Evolutionary conservation across 2,797 vertebrate species (phyloP).

Genomic region (Leucoraja ocellata): DNA sequence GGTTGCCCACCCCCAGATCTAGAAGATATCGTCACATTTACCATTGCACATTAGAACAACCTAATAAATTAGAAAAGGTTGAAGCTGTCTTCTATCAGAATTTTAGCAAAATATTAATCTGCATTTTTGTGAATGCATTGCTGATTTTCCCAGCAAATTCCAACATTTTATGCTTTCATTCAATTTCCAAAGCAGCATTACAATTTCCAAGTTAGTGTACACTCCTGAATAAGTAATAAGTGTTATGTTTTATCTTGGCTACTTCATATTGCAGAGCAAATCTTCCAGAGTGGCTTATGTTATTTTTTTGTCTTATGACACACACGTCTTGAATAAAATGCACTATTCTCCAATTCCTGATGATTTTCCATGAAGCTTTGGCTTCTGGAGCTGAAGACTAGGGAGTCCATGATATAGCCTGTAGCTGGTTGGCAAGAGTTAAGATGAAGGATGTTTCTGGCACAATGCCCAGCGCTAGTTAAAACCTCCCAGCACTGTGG

Average conservation of each 20-base stretch:
- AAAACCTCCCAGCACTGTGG: slow-evolving; percentile 43
- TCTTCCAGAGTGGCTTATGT: neutral
- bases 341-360: neutral
- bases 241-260: neutral
- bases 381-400: neutral
- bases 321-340: neutral
- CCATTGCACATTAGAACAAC: neutral
- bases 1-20: too few species aligned
- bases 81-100: neutral
- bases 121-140: neutral
- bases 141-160: neutral
- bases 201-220: neutral
- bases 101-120: neutral
- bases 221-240: neutral
- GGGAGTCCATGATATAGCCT: neutral
- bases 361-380: neutral
- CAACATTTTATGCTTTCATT: neutral
- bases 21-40: neutral
- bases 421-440: slow-evolving; percentile 46
- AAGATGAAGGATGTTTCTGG: slow-evolving; percentile 59
- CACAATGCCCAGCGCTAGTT: slow-evolving; percentile 53
- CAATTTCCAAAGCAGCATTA: neutral
- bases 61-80: neutral
- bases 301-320: neutral
- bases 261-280: neutral